Conservation (phyloP, 2,113 vertebrate genomes). For the Rhinopithecus roxellana region DNA sequence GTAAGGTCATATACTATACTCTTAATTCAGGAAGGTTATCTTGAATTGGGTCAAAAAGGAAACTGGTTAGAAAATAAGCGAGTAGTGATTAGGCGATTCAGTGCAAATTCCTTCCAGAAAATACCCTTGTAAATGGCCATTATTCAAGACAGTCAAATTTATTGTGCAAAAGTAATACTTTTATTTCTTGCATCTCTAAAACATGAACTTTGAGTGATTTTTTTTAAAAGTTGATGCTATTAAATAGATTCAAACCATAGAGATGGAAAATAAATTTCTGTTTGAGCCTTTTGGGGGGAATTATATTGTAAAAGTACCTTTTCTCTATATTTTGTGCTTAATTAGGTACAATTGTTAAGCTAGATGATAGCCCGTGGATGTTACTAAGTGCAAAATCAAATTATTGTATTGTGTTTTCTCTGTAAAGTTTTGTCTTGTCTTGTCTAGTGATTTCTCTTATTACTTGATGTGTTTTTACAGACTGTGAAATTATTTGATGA, state of each 20-base stretch:
- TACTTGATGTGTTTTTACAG: conserved; percentile 81
- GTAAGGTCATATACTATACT: background rate
- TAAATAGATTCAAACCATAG: conserved; percentile 23
- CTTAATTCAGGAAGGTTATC: background rate
- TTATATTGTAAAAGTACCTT: background rate
- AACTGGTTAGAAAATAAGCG: background rate
- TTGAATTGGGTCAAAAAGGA: background rate
- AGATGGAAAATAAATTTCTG: conserved; percentile 34
- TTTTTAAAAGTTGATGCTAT: background rate
- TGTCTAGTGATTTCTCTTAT: conserved; percentile 37
- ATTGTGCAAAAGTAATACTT: background rate
- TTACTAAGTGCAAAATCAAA: conserved; percentile 31
- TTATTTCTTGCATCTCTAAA: background rate
- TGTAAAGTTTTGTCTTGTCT: background rate
- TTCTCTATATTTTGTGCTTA: background rate
- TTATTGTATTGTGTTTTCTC: background rate
- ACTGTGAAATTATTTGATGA: conserved; percentile 88
- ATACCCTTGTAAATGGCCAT: background rate
- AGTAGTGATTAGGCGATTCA: background rate
- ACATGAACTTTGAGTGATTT: background rate
- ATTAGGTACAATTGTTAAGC: background rate
- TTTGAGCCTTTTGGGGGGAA: background rate
- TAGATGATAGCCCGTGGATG: background rate
- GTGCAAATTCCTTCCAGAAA: background rate
- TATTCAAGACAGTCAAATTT: background rate